Base-by-base conservation (phyloP, 30 jellyfish, hydroid and myxozoan species). In the Rhopilema esculentum region DNA sequence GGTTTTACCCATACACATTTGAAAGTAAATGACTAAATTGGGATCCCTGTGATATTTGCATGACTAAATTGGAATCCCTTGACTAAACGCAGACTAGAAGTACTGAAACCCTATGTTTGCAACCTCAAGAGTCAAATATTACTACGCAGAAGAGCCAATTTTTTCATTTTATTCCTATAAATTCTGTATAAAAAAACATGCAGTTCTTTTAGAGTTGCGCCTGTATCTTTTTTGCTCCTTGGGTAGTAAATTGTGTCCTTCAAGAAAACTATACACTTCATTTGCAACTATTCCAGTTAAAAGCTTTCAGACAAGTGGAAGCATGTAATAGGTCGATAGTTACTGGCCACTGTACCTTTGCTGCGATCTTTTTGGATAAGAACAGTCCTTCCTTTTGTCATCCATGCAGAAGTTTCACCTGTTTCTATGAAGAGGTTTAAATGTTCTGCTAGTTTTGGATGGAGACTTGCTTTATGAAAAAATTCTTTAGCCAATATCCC, bases 361-460 rank as follows among this genome's bases (percentile, higher is more conserved):
- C n/a, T n/a, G n/a, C n/a, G n/a, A n/a, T n/a, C n/a, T n/a, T n/a
- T n/a, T n/a, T n/a, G n/a, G n/a, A n/a, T n/a, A n/a, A n/a, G n/a
- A n/a, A n/a, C n/a, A n/a, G n/a, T n/a, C n/a, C n/a, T n/a, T n/a
- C n/a, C n/a, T n/a, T n/a, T n/a, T n/a, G n/a, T n/a, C n/a, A n/a
- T n/a, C n/a, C 72, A 23, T 72, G 72, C 83, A 23, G 20, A 17
- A 19, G 83, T 72, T 72, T 72, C 83, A 21, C 23, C 83, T 72
- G 83, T 72, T 72, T 72, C 83, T 72, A 72, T 17, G 83, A 72
- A 72, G 83, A 19, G 32, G 72, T 72, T 72, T 24, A 72, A 72
- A 72, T 72, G 16, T 23, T 72, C 72, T 24, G 72, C 83, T 72
- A 72, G 83, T 72, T 72, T 29, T 72, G 83, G 23, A 12, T 29